Evolutionary conservation across 2,113 vertebrate species (phyloP).

Genomic region (Strix aluco): DNA sequence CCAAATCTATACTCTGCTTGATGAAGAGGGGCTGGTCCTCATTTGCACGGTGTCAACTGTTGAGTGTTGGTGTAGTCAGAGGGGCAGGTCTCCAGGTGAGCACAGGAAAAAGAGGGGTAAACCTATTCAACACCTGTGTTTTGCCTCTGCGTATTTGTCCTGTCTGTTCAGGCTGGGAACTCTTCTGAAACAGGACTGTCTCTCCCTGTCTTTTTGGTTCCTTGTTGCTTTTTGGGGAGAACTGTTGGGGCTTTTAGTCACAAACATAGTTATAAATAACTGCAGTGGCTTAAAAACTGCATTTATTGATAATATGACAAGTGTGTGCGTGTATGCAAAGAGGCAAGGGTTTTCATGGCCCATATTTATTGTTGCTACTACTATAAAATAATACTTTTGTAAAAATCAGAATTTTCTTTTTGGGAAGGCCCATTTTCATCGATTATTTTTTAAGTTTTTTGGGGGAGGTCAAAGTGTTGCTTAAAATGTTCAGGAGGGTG

Average conservation of each 20-base stretch:
- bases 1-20: neutral
- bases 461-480: neutral
- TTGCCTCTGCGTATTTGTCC: neutral
- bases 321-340: neutral
- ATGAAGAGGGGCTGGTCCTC: neutral
- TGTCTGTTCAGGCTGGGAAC: neutral
- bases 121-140: neutral
- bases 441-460: neutral
- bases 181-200: neutral
- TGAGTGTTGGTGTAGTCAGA: neutral
- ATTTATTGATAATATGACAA: neutral
- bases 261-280: neutral
- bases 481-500: neutral
- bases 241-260: neutral
- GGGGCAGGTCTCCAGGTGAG: neutral
- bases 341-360: neutral
- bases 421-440: neutral
- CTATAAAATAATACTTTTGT: neutral
- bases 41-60: accelerated
- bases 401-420: neutral
- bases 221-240: neutral
- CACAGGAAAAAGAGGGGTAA: neutral
- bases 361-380: neutral
- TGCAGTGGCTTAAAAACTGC: neutral
- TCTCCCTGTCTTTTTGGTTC: neutral